Evolutionary conservation across 2,797 vertebrate species (phyloP).

Genomic region (Gymnocypris eckloni): DNA sequence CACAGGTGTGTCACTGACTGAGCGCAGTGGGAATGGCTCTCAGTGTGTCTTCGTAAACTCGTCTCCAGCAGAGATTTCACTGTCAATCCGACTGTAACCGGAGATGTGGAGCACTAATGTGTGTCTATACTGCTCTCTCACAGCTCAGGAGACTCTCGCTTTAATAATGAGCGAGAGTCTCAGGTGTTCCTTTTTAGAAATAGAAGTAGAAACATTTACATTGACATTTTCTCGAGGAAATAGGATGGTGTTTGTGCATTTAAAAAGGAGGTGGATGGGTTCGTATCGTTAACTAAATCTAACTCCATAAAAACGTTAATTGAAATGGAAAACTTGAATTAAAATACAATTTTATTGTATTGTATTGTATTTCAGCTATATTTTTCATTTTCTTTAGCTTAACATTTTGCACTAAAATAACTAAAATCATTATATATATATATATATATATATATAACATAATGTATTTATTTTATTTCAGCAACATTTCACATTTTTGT

Average conservation of each 20-base stretch:
- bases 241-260: background rate
- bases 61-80: slow-evolving; percentile 14
- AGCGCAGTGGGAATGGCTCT: slow-evolving; percentile 4
- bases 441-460: too few species aligned
- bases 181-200: background rate
- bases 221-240: background rate
- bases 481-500: background rate
- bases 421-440: too few species aligned
- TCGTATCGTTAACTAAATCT: background rate
- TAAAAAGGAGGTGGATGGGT: background rate
- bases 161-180: background rate
- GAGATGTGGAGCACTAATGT: slow-evolving; percentile 6
- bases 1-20: slow-evolving; percentile 46
- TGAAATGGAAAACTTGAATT: background rate
- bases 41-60: slow-evolving; percentile 44
- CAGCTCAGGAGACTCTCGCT: background rate
- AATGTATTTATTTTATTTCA: background rate
- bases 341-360: too few species aligned
- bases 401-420: too few species aligned
- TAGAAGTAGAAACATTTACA: background rate
- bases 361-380: background rate
- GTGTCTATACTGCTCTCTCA: background rate
- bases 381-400: background rate
- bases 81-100: slow-evolving; percentile 28
- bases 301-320: background rate